These are phyloP conservation scores for Steinernema scapterisci DNA, from an alignment of 2,888 invertebrate genomes.

Conservation along the genomic window DNA sequence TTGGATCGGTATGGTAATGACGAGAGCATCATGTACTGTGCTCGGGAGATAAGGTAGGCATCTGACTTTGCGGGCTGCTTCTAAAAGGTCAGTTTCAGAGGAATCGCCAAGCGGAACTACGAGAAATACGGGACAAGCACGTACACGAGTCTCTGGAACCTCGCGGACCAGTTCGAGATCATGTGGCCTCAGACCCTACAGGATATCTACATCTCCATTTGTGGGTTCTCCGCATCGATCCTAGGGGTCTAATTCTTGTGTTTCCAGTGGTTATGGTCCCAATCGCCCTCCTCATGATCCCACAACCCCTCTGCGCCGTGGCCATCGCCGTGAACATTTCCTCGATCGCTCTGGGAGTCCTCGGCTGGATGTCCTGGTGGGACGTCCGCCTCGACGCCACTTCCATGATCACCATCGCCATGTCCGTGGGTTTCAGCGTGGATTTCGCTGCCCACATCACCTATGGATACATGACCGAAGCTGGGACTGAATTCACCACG, in stretches of 20 bases:
- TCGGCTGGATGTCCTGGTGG: slow-evolving; percentile 56
- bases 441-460: slow-evolving; percentile 63
- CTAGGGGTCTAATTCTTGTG: neutral
- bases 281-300: slow-evolving; percentile 56
- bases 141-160: slow-evolving; percentile 58
- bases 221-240: slow-evolving; percentile 31
- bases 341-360: slow-evolving; percentile 60
- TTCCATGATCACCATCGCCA: slow-evolving; percentile 65
- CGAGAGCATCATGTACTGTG: slow-evolving; percentile 50
- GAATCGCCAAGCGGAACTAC: slow-evolving; percentile 39
- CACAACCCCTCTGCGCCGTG: slow-evolving; percentile 59
- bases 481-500: slow-evolving; percentile 25
- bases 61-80: too few species aligned
- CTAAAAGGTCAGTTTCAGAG: slow-evolving; percentile 33
- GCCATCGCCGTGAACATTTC: slow-evolving; percentile 52
- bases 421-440: slow-evolving; percentile 63
- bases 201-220: slow-evolving; percentile 58
- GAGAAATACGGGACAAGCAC: slow-evolving; percentile 44
- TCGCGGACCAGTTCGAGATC: slow-evolving; percentile 61
- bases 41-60: slow-evolving; percentile 47
- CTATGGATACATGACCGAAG: slow-evolving; percentile 57
- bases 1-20: slow-evolving; percentile 48
- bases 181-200: slow-evolving; percentile 64
- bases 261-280: slow-evolving; percentile 59
- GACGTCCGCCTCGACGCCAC: slow-evolving; percentile 60